phyloP scores from a whole-genome alignment of 2,113 vertebrate species.

The Chascanopsetta lugubris region DNA sequence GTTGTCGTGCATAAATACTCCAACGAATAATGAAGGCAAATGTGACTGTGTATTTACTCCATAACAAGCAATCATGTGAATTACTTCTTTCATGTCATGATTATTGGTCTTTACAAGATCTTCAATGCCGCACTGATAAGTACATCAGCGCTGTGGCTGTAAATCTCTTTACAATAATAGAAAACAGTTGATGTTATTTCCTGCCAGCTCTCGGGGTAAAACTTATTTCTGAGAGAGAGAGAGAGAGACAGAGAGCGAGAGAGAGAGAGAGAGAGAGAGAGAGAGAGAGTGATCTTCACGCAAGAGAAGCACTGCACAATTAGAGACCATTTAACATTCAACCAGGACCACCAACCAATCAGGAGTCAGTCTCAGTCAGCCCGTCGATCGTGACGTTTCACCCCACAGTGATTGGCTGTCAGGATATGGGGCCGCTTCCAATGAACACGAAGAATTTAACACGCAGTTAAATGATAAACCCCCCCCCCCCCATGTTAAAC shows the following conservation, averaged over 20 bases:
- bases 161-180: background rate
- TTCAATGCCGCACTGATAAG: background rate
- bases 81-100: background rate
- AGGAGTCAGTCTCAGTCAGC: too few relatives aligned
- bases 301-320: background rate
- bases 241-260: background rate
- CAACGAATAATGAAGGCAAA: background rate
- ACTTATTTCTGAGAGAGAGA: too few relatives aligned
- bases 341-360: too few relatives aligned
- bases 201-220: background rate
- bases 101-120: background rate
- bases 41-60: background rate
- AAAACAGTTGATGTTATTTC: background rate
- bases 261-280: background rate
- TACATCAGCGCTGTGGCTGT: background rate
- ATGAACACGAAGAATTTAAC: too few relatives aligned
- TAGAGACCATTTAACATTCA: background rate
- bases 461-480: too few relatives aligned
- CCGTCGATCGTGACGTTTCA: too few relatives aligned
- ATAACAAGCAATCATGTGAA: background rate
- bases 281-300: background rate
- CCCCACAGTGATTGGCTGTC: too few relatives aligned
- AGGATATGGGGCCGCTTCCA: too few relatives aligned
- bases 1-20: background rate
- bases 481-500: too few relatives aligned